A percentile compares a stretch with the other conserved stretches of the same genome.
These are phyloP conservation scores for Caenorhabditis virilis DNA, from an alignment of 2,888 invertebrate genomes.

Conservation along the genomic window DNA sequence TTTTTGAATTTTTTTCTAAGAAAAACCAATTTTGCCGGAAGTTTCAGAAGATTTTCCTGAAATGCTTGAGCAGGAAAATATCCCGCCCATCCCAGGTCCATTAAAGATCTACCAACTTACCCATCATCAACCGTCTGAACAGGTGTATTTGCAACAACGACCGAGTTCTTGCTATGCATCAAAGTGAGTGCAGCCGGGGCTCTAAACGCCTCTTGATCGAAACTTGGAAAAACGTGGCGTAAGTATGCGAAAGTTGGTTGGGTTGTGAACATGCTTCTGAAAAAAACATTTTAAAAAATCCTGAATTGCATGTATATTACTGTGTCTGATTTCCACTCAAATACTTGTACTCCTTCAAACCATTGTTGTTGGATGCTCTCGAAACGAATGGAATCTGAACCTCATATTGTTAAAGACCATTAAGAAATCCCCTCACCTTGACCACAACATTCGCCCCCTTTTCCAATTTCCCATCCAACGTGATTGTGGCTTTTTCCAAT, in stretches of 20 bases:
- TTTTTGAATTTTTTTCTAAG: no score
- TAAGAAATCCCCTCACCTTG: no score
- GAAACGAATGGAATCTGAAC: slow-evolving; percentile 32
- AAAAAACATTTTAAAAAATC: neutral
- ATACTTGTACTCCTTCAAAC: slow-evolving; percentile 31
- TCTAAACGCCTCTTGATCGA: slow-evolving; percentile 33
- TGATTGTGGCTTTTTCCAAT: slow-evolving; percentile 53
- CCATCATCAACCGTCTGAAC: slow-evolving; percentile 23
- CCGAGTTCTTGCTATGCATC: slow-evolving; percentile 23
- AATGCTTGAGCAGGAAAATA: no score
- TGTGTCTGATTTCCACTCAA: slow-evolving; percentile 8
- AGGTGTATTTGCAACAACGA: slow-evolving; percentile 25
- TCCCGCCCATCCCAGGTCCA: neutral
- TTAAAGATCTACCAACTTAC: neutral
- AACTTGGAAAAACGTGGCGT: slow-evolving; percentile 38
- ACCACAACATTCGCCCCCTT: slow-evolving; percentile 34
- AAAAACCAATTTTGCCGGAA: no score
- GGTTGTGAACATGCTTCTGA: slow-evolving; percentile 27
- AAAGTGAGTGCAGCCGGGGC: slow-evolving; percentile 30
- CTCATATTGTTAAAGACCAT: neutral
- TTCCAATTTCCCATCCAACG: slow-evolving; percentile 42
- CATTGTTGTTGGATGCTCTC: slow-evolving; percentile 20
- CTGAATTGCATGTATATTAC: neutral
- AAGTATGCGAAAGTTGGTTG: slow-evolving; percentile 30
- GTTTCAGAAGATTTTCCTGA: no score